These are phyloP conservation scores for Varecia variegata DNA, from an alignment of 2,797 vertebrate species.

Conservation along the genomic window DNA sequence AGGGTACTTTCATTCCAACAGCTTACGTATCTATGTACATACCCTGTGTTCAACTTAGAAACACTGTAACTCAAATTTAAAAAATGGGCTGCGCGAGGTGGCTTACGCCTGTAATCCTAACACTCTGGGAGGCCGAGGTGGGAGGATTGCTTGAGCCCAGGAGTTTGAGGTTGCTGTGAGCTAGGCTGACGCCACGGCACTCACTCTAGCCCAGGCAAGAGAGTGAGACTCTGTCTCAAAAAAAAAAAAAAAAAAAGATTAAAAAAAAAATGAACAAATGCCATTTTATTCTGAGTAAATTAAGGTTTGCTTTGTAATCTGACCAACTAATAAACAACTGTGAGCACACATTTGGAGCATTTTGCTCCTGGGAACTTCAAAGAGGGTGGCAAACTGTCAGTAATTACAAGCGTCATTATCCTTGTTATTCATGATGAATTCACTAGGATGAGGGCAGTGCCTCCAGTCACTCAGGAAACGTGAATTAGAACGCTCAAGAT, in stretches of 20 bases:
- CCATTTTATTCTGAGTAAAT: slow-evolving; percentile 36
- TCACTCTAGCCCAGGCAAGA: no score
- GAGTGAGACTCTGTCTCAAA: no score
- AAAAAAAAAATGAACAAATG: not conserved
- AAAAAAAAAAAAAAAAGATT: no score
- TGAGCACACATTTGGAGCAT: not conserved
- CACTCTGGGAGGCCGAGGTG: no score
- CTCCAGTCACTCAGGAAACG: not conserved
- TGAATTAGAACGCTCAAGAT: not conserved
- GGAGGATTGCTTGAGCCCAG: no score
- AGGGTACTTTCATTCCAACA: not conserved
- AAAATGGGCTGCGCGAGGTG: not conserved
- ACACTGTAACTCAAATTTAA: slow-evolving; percentile 4
- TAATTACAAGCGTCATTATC: slow-evolving; percentile 13
- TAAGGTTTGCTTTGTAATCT: slow-evolving; percentile 47
- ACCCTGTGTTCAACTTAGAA: slow-evolving; percentile 27
- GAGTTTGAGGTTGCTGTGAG: no score
- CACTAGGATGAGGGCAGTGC: not conserved
- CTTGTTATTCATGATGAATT: slow-evolving; percentile 17
- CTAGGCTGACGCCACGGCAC: no score
- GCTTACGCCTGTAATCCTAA: no score
- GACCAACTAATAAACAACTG: slow-evolving; percentile 31
- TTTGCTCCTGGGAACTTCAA: slow-evolving; percentile 47
- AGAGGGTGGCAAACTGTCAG: slow-evolving; percentile 25
- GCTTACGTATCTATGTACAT: not conserved